Evolutionary conservation across 2,888 invertebrate genomes (phyloP).

Genomic region (Hirtodrosophila cameraria): DNA sequence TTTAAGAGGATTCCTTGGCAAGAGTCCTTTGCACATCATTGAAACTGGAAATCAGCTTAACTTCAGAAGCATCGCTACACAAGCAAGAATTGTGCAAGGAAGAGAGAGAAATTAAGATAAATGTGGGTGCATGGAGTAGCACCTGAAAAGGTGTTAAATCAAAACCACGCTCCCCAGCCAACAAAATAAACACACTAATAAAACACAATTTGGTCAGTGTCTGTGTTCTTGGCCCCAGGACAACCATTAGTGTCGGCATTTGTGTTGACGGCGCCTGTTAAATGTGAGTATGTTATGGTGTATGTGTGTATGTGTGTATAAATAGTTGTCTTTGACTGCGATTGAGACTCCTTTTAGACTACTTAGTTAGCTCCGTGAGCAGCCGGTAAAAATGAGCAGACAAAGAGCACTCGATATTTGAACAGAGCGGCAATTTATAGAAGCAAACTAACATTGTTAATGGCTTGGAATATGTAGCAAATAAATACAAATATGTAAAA

Average conservation of each 20-base stretch:
- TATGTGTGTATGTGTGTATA: slow-evolving; percentile 5
- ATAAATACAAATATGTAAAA: slow-evolving; percentile 29
- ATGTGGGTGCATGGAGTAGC: slow-evolving; percentile 11
- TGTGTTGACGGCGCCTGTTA: slow-evolving; percentile 26
- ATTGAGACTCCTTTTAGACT: slow-evolving; percentile 20
- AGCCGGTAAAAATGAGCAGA: slow-evolving; percentile 19
- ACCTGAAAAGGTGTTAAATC: slow-evolving; percentile 69
- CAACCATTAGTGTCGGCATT: slow-evolving; percentile 35
- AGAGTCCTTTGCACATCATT: slow-evolving; percentile 44
- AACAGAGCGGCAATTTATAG: background rate
- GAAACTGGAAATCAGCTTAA: slow-evolving; percentile 55
- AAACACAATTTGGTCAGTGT: slow-evolving; percentile 45
- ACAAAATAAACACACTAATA: slow-evolving; percentile 65
- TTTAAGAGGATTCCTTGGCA: too few relatives aligned
- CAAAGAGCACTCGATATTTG: slow-evolving; percentile 4
- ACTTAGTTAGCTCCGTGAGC: slow-evolving; percentile 6
- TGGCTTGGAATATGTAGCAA: slow-evolving; percentile 17
- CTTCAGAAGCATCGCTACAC: slow-evolving; percentile 7
- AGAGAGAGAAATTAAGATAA: background rate
- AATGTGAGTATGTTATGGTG: slow-evolving; percentile 7
- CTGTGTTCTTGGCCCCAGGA: slow-evolving; percentile 11
- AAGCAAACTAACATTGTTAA: slow-evolving; percentile 38
- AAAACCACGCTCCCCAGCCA: slow-evolving; percentile 48
- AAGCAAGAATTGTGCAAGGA: background rate
- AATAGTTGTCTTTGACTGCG: slow-evolving; percentile 25